phyloP scores from a whole-genome alignment of 2,888 invertebrate species.

The Lobophora halterata region DNA sequence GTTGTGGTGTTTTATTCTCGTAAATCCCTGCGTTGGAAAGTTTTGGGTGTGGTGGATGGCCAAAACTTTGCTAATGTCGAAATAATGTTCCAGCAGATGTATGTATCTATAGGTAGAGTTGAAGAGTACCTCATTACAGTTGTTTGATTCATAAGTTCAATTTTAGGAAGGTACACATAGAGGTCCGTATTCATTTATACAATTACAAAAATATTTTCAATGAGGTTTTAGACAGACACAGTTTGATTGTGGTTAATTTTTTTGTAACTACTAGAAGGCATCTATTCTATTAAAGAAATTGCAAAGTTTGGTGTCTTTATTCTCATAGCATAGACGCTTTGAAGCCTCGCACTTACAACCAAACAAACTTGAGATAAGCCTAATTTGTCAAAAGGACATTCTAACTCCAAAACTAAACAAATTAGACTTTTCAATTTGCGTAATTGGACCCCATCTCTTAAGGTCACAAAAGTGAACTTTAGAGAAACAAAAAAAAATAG shows the following conservation, averaged over 20 bases:
- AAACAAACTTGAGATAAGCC: constrained; percentile 8
- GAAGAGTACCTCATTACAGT: too few relatives aligned
- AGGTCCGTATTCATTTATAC: too few relatives aligned
- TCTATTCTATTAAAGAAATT: too few relatives aligned
- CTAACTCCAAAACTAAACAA: constrained; percentile 15
- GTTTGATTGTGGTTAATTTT: too few relatives aligned
- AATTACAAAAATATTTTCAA: too few relatives aligned
- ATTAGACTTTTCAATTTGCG: constrained; percentile 15
- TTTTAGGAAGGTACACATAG: too few relatives aligned
- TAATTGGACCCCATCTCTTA: constrained; percentile 15
- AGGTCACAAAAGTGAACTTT: too few relatives aligned
- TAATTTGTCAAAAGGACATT: constrained; percentile 10
- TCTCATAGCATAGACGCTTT: constrained; percentile 6
- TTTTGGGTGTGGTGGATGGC: constrained; percentile 52
- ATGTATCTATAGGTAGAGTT: constrained; percentile 14
- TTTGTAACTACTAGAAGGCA: too few relatives aligned
- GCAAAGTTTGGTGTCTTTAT: constrained; percentile 6
- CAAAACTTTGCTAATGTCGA: constrained; percentile 63
- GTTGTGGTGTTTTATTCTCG: constrained; percentile 56
- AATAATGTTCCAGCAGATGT: constrained; percentile 51
- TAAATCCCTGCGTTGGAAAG: constrained; percentile 49
- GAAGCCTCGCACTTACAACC: constrained; percentile 1
- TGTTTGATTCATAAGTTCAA: too few relatives aligned
- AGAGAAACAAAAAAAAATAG: too few relatives aligned
- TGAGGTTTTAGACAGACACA: too few relatives aligned